Conservation (phyloP, 2,797 vertebrate genomes). For the Rhinogobio ventralis region DNA sequence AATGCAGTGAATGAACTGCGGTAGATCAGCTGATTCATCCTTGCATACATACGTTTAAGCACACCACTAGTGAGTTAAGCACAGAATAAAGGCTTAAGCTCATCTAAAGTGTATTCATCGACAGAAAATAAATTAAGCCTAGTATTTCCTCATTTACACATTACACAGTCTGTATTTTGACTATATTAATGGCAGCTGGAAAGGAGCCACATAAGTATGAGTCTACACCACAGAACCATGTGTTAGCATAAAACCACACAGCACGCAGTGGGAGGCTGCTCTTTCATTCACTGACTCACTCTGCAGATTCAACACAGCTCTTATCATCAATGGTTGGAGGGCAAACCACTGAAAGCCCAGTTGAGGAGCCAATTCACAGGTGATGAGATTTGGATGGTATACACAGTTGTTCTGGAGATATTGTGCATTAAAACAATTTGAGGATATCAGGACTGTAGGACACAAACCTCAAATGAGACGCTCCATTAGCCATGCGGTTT, state of each 20-base stretch:
- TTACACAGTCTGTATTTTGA: slow-evolving; percentile 27
- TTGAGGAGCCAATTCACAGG: slow-evolving; percentile 15
- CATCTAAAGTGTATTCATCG: slow-evolving; percentile 34
- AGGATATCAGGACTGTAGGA: not conserved
- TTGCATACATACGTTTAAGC: not conserved
- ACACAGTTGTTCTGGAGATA: slow-evolving; percentile 22
- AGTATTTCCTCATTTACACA: slow-evolving; percentile 29
- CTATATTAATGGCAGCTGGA: slow-evolving; percentile 38
- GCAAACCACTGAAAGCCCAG: not conserved
- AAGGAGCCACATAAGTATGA: slow-evolving; percentile 25
- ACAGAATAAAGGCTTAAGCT: slow-evolving; percentile 12
- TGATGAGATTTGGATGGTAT: slow-evolving; percentile 6
- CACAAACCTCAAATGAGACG: not conserved
- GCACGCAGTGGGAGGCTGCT: slow-evolving; percentile 13
- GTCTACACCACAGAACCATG: slow-evolving; percentile 33
- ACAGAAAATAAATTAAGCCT: slow-evolving; percentile 40
- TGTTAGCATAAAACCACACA: slow-evolving; percentile 23
- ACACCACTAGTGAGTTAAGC: not conserved
- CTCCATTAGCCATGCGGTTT: slow-evolving; percentile 35
- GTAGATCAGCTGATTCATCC: slow-evolving; percentile 41
- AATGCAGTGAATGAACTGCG: slow-evolving; percentile 23
- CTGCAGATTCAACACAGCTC: slow-evolving; percentile 40
- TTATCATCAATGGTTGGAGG: slow-evolving; percentile 45
- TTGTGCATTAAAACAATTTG: slow-evolving; percentile 10
- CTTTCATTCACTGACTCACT: slow-evolving; percentile 45